Evolutionary conservation across 2,113 vertebrate species (phyloP).

Genomic region (Cavia porcellus): DNA sequence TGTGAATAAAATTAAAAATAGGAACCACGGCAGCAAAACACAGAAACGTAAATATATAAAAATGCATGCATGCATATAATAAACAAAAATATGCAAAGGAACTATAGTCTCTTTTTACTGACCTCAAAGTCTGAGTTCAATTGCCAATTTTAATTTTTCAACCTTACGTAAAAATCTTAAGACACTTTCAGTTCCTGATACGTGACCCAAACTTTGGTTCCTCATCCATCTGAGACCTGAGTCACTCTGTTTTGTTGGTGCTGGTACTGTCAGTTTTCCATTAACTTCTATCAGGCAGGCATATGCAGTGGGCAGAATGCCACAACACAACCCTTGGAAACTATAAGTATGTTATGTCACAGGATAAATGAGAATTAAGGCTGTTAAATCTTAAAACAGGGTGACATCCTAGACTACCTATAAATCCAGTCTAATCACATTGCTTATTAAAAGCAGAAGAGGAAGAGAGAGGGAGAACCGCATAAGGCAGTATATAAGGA

Average conservation of each 20-base stretch:
- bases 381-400: neutral
- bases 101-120: neutral
- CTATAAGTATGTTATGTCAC: neutral
- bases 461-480: neutral
- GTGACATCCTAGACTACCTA: neutral
- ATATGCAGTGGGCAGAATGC: neutral
- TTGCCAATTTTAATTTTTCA: neutral
- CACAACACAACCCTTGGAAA: neutral
- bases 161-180: neutral
- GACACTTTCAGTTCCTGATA: neutral
- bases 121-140: neutral
- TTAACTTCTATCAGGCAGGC: neutral
- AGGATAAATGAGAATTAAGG: conserved; percentile 9
- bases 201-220: neutral
- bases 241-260: neutral
- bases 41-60: neutral
- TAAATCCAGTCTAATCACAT: neutral
- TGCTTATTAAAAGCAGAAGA: conserved; percentile 11
- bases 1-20: conserved; percentile 30
- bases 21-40: neutral
- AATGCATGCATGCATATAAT: neutral
- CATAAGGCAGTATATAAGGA: neutral
- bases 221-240: neutral
- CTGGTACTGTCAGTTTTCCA: neutral
- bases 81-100: conserved; percentile 6